Percentiles rank a stretch among this genome's conserved stretches.
Evolutionary conservation across 2,888 invertebrate genomes (phyloP).

Genomic region (Anoplius nigerrimus): DNA sequence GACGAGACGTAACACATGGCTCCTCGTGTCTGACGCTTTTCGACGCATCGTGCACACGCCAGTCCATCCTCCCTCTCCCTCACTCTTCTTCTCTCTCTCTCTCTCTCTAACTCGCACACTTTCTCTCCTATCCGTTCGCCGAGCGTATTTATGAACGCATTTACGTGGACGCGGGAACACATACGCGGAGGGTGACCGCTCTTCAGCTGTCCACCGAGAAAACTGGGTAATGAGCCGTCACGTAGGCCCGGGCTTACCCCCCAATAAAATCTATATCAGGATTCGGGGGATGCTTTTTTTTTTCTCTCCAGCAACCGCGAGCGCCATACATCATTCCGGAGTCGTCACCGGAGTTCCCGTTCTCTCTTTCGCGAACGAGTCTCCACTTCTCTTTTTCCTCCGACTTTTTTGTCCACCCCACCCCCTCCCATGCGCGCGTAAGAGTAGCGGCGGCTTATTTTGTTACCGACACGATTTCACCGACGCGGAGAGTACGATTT

Average conservation of each 20-base stretch:
- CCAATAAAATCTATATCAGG: conserved; percentile 70
- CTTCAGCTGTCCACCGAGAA: conserved; percentile 59
- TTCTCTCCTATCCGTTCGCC: too few relatives aligned
- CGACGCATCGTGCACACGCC: conserved; percentile 16
- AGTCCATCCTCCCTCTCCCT: conserved; percentile 12
- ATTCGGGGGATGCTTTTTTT: conserved; percentile 45
- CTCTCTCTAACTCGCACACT: conserved; percentile 11
- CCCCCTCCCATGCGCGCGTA: background rate
- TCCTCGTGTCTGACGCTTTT: conserved; percentile 39
- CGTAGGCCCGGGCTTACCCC: conserved; percentile 58
- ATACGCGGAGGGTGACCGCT: conserved; percentile 48
- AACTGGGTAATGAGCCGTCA: conserved; percentile 71
- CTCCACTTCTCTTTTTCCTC: conserved; percentile 31
- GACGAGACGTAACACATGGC: conserved; percentile 64
- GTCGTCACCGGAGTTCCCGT: conserved; percentile 31
- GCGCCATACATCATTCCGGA: conserved; percentile 58
- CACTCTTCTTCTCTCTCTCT: conserved; percentile 19
- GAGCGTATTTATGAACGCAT: background rate
- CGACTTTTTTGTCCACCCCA: background rate
- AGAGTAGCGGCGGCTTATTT: background rate
- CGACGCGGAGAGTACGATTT: conserved; percentile 25
- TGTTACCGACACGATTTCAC: conserved; percentile 28
- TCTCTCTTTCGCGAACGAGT: too few relatives aligned
- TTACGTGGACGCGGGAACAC: conserved; percentile 9
- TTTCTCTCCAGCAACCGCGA: conserved; percentile 26